Evolutionary conservation across 2,797 vertebrate species (phyloP).

Genomic region (Onychomys torridus): DNA sequence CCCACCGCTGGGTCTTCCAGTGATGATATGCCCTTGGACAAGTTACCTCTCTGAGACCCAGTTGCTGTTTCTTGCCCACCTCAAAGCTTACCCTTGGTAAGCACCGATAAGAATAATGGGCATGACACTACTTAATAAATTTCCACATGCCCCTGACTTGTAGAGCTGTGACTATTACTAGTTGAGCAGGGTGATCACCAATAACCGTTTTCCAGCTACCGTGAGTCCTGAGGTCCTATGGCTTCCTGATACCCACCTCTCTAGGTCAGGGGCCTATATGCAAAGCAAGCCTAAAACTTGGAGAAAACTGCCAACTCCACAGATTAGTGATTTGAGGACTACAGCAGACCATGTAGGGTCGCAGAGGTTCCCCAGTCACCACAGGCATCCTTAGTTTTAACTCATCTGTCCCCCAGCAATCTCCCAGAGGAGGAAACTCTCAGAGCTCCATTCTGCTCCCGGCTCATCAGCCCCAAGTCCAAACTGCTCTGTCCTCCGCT

Average conservation of each 20-base stretch:
- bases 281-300: background rate
- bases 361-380: background rate
- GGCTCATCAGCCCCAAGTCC: background rate
- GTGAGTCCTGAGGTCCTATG: background rate
- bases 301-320: background rate
- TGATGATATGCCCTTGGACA: background rate
- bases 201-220: background rate
- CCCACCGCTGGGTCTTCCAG: too few relatives aligned
- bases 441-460: background rate
- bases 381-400: background rate
- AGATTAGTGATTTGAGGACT: background rate
- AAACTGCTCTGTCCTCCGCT: background rate
- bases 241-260: background rate
- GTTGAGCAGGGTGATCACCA: background rate
- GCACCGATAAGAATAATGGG: background rate
- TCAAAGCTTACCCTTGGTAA: background rate
- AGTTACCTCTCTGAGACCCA: background rate
- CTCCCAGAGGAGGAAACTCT: background rate
- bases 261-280: background rate
- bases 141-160: background rate
- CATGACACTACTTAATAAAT: background rate
- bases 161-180: background rate
- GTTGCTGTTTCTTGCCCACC: background rate
- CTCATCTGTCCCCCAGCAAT: background rate
- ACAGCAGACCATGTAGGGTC: too few relatives aligned